Evolutionary conservation across 2,113 vertebrate genomes (phyloP), one percentile per base, ranked within the genome.

Genomic region (Ploceus nigricollis): DNA sequence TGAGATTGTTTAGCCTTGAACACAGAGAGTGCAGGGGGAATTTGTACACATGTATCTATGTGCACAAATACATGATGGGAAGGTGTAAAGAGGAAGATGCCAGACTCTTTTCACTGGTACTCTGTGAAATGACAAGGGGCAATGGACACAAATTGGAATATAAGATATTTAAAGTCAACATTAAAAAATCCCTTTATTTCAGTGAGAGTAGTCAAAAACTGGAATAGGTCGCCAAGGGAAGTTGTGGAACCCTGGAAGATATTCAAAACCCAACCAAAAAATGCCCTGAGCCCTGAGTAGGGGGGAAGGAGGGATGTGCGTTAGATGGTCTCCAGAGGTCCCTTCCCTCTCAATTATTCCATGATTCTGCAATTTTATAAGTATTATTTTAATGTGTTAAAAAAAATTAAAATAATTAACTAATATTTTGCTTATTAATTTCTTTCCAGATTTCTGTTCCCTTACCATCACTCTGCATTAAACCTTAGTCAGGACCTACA

Each of bases 241-340:
- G 5, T 15, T 57, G 15, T 40, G 24, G 21, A 84, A 22, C 57
- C 42, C 40, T 57, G 39, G 11, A 56, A 85, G 22, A 31, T 54
- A 63, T 13, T 50, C 15, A 76, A 90, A 90, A 48, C 2, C 1
- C 44, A 82, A 40, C 9, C 6, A 23, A 51, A 40, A 9, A 71
- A 76, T 63, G 42, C 6, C 11, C 10, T 79, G 23, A 79, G 65
- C 7, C 63, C 70, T 78, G n/a, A 77, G 10, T 1, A 3, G 4
- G 2, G 22, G 3, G 7, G 15, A 14, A 9, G 18, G 3, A 12
- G 6, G 16, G 3, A 3, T 22, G 21, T 45, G 25, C 3, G 3
- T 40, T 70, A 48, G 18, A 27, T 35, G 7, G 44, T 31, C 31
- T 88, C 15, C 37, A 78, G 40, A 61, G 15, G 24, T 65, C 45